Base-by-base conservation (phyloP, 1,140 invertebrate genomes). In the Papilio polyxenes region DNA sequence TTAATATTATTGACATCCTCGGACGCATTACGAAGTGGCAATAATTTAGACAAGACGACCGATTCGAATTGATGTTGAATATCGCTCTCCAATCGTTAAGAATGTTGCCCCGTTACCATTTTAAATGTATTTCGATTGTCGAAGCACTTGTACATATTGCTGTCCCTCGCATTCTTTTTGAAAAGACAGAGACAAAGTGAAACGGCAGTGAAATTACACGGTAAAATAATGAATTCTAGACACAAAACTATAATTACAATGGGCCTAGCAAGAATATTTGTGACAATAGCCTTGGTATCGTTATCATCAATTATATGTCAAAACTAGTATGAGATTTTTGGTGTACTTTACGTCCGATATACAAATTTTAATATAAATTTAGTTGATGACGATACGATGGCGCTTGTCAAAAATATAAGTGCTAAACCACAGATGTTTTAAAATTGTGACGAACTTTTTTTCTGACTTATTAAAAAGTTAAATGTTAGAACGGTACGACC, bases 31-130 rank as follows among this genome's bases (percentile, higher is more conserved):
- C 49, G 3, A 77, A 77, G 75, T 31, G 48, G 75, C 49, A 77
- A 53, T 77, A 51, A 77, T 13, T 77, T 77, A 77, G n/a, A 53
- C 75, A 10, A 77, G 53, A 56, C 20, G 75, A 31, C 49, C 75
- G 49, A 77, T 51, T 20, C 49, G 20, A 77, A 77, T 20, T 53
- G 75, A 48, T 53, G n/a, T 77, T 77, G 6, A 77, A 31, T 53
- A 77, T 56, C 48, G 44, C n/a, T 76, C 48, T 76, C 20, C 8
- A n/a, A 74, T 65, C 62, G 62, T 72, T 37, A 40, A 72, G 65
- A 72, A 72, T 37, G 65, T 72, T 40, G 11, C 31, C 6, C 65
- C 23, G 65, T 72, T 72, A 15, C 65, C 65, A 37, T 72, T 37
- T 23, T 37, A 65, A 65, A 4, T 65, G 56, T n/a, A 59, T 59